Percentiles rank a stretch among this genome's conserved stretches.
Evolutionary conservation across 2,113 vertebrate genomes (phyloP).

Genomic region (Vicugna pacos): DNA sequence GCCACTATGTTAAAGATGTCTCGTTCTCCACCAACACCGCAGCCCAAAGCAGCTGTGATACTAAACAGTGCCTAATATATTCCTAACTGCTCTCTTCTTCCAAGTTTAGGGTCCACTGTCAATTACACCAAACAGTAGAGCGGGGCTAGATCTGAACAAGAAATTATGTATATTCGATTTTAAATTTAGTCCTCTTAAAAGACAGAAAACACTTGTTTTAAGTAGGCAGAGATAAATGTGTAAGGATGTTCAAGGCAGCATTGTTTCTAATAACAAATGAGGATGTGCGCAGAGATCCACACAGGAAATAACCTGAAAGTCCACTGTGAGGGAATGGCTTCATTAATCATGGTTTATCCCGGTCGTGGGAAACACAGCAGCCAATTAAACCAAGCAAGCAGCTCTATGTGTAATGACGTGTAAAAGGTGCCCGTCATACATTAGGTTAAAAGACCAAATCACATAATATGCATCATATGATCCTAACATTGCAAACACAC

Average conservation of each 20-base stretch:
- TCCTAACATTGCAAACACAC: not conserved
- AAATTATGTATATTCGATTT: not conserved
- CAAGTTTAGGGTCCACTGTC: not conserved
- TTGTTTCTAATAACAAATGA: not conserved
- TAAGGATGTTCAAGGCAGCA: not conserved
- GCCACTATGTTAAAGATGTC: not conserved
- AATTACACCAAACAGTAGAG: constrained; percentile 2
- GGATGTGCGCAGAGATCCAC: not conserved
- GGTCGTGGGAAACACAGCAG: not conserved
- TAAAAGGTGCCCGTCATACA: not conserved
- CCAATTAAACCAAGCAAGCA: not conserved
- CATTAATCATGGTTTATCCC: not conserved
- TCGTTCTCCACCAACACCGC: not conserved
- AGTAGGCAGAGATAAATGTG: not conserved
- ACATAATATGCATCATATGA: not conserved
- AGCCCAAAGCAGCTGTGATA: not conserved
- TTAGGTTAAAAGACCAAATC: constrained; percentile 8
- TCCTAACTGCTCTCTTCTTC: constrained; percentile 7
- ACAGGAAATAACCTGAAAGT: not conserved
- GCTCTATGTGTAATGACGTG: not conserved
- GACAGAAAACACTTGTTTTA: constrained; percentile 14
- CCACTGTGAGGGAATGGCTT: not conserved
- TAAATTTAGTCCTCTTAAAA: constrained; percentile 1
- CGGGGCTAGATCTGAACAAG: not conserved
- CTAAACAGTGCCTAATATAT: not conserved